Percentiles rank a stretch among this genome's conserved stretches.
phyloP scores from a whole-genome alignment of 2,113 vertebrate species.

The Pithys albifrons region DNA sequence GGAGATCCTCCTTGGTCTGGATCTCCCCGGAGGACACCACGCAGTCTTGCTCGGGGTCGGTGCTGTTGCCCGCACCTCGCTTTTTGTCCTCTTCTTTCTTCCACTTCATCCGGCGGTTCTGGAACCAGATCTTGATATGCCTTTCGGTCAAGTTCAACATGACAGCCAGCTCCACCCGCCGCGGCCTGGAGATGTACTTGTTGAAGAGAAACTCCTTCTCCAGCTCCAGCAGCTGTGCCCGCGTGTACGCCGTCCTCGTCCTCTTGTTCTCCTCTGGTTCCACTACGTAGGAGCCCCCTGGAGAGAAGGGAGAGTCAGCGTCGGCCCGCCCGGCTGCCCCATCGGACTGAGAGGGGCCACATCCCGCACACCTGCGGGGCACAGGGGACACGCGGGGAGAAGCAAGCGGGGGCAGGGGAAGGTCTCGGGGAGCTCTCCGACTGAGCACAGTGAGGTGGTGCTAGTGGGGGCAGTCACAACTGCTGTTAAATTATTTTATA shows the following conservation, averaged over 20 bases:
- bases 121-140: constrained; percentile 99
- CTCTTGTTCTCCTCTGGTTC: constrained; percentile 94
- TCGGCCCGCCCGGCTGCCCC: not conserved
- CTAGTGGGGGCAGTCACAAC: not conserved
- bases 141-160: constrained; percentile 95
- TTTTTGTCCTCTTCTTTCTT: constrained; percentile 97
- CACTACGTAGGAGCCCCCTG: constrained; percentile 81
- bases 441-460: fast-evolving
- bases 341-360: not conserved
- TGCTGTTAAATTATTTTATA: not conserved
- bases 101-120: constrained; percentile 99
- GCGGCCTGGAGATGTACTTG: constrained; percentile 94
- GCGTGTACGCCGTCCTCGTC: constrained; percentile 93
- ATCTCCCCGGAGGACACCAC: constrained; percentile 87
- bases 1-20: constrained; percentile 72
- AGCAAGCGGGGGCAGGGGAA: fast-evolving
- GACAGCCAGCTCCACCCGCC: constrained; percentile 93
- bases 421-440: too few species aligned
- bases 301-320: not conserved
- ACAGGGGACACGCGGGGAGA: fast-evolving
- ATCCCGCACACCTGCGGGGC: too few species aligned
- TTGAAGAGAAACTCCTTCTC: constrained; percentile 98
- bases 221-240: constrained; percentile 93
- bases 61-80: constrained; percentile 56
- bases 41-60: constrained; percentile 91